Evolutionary conservation across 2,888 invertebrate genomes (phyloP), one percentile per base, ranked within the genome.

Genomic region (Dicycla oo): DNA sequence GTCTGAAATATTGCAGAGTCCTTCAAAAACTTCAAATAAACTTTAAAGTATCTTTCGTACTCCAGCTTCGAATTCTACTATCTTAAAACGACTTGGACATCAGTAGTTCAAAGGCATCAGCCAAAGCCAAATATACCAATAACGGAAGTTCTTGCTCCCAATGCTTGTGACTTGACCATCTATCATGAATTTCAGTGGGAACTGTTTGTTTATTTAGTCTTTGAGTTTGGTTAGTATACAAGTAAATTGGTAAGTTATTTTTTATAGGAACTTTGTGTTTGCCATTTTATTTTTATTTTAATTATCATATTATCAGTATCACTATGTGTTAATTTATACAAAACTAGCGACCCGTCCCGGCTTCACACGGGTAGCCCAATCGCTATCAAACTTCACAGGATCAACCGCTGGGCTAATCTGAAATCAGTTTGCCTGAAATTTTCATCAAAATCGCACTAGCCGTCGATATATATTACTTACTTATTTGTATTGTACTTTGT

Each of bases 121-220:
- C 54, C 43, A 73, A 38, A 63, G 18, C 45, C 38, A 60, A 64
- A 67, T 62, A 73, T 61, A 38, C 64, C 40, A 73, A 68, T 79
- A 57, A 80, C n/a, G n/a, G 26, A 68, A 79, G 18, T 73, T 56
- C 30, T 7, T 20, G 15, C n/a, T 73, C 60, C 30, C 54, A 18
- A 56, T 10, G 45, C 49, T 15, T 20, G 3, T 49, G 47, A 58
- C 5, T 56, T 45, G 40, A 58, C 66, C 58, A 40, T 56, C 45
- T 69, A 13, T 65, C 38, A 38, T 20, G 30, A 62, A 57, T 62
- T 56, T 56, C 0, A 34, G 10, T 43, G n/a, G 56, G 30, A 69
- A 70, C 62, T 56, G 57, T 69, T 47, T 38, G 65, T 69, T 47
- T 45, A 69, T 75, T 18, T 38, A 57, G 23, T 13, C 53, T 26